Base-by-base conservation (phyloP, 2,888 invertebrate genomes). In the Stictocephala bisonia region DNA sequence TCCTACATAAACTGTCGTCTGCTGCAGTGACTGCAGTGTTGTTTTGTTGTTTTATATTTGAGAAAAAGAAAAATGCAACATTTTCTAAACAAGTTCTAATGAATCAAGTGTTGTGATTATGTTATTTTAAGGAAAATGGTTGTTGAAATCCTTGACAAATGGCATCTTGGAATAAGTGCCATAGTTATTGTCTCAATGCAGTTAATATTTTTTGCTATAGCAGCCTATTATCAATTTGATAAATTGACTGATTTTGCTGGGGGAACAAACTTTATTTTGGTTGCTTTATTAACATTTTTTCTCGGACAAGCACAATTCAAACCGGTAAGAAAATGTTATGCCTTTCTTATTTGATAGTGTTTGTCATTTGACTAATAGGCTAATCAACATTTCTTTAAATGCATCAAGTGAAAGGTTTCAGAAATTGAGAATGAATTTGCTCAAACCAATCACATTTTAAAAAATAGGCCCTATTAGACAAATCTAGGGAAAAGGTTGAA, bases 191-290 rank as follows among this genome's bases (percentile, higher is more conserved):
- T 93, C 29, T 88, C 89, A 24, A 90, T 95, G 92, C 96, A 96
- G 85, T 86, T 96, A 70, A 86, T 94, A 68, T 96, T 96, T 85
- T 96, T 96, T 85, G 87, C 91, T 41, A 89, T 96, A 79, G 95
- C 95, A 48, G 93, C 94, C 3, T 88, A 91, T 71, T 93, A 94
- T 79, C 93, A 95, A 84, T 90, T 93, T 85, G 96, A 96, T 83
- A 95, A 96, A 85, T 87, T 96, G 72, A 94, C 96, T 0, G 96
- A 97, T 84, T 95, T 96, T 85, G 96, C 96, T 75, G 95, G 96
- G 7, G 96, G 96, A 72, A 92, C 93, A 71, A 96, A 96, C 85
- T 97, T 97, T 84, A 93, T 96, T 78, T 92, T 95, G 70, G 88
- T 96, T 78, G 95, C 96, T 7, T 84, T 96, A 75, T 86, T 96